Base-by-base conservation (phyloP, 2,888 invertebrate species). In the Dynastes tityus region DNA sequence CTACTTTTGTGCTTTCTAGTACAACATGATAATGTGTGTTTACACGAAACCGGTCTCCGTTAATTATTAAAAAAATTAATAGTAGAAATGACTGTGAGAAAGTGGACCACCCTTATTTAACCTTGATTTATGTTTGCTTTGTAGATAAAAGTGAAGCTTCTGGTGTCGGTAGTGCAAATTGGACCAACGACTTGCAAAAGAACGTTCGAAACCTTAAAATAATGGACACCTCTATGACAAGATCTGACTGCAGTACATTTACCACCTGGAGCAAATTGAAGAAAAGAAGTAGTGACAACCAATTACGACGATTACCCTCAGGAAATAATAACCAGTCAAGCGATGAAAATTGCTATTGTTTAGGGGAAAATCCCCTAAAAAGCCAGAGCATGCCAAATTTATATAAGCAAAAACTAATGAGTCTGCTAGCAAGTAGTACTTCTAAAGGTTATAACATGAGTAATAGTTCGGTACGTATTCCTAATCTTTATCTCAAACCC, bases 211-310 rank as follows among this genome's bases (percentile, higher is more conserved):
- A 80, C 63, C 67, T 83, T 37, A 83, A 84, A 77, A 64, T 80
- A 45, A 61, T 80, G 27, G 94, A 95, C 85, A 91, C 93, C 81
- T 95, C 95, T 83, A 96, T 97, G 96, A 95, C 95, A 80, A 94
- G 94, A 87, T 96, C 96, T 79, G 96, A 96, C 89, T 95, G 95
- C 85, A 95, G 95, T 83, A 87, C 87, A 79, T 94, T 95, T 89
- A 96, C 96, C 82, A 96, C 96, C 64, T 96, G 96, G 95, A 95
- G 96, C 89, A 96, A 96, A 88, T 90, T 96, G 86, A 95, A 95
- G 89, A 93, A 93, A 87, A 92, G 93, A 86, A 92, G 91, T 85
- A 91, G 91, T 88, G 92, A 93, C 84, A 87, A 87, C 78, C 81
- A 81, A 49, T 45, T 82, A 61, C 77, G 81, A 9, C 76, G 82